These are phyloP conservation scores for Potorous gilbertii DNA, from an alignment of 2,797 vertebrate species.

Conservation along the genomic window DNA sequence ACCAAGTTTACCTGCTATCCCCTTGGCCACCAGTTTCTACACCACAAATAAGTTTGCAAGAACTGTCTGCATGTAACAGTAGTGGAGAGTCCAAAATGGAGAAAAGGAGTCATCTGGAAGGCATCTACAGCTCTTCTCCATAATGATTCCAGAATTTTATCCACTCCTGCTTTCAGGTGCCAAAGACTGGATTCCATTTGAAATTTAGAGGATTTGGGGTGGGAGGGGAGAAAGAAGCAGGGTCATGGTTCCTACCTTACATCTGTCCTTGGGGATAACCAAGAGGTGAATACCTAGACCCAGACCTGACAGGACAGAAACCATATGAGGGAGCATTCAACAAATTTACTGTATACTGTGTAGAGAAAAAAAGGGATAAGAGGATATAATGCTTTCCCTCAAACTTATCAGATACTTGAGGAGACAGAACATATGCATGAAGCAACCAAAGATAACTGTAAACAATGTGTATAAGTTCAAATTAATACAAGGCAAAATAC, in stretches of 20 bases:
- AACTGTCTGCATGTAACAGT: background rate
- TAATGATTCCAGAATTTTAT: constrained; percentile 19
- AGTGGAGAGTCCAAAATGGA: constrained; percentile 11
- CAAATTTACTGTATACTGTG: background rate
- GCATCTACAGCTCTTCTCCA: background rate
- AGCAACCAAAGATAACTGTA: constrained; percentile 14
- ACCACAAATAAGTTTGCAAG: background rate
- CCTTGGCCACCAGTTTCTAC: background rate
- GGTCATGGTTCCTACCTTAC: constrained; percentile 8
- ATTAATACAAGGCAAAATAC: constrained; percentile 28
- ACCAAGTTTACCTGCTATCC: background rate
- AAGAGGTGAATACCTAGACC: constrained; percentile 28
- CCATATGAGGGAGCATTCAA: constrained; percentile 41
- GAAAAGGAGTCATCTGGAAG: background rate
- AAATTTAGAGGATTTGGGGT: background rate
- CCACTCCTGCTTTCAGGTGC: constrained; percentile 29
- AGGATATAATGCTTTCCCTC: constrained; percentile 15
- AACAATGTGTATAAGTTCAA: background rate
- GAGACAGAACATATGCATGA: constrained; percentile 7
- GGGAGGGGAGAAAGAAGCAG: constrained; percentile 1
- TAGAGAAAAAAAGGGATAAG: constrained; percentile 37
- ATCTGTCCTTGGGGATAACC: constrained; percentile 42
- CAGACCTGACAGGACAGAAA: constrained; percentile 42
- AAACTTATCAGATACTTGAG: constrained; percentile 28
- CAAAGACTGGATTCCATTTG: constrained; percentile 12